Base-by-base conservation (phyloP, 2,797 vertebrate genomes). In the Tauraco hartlaubi region DNA sequence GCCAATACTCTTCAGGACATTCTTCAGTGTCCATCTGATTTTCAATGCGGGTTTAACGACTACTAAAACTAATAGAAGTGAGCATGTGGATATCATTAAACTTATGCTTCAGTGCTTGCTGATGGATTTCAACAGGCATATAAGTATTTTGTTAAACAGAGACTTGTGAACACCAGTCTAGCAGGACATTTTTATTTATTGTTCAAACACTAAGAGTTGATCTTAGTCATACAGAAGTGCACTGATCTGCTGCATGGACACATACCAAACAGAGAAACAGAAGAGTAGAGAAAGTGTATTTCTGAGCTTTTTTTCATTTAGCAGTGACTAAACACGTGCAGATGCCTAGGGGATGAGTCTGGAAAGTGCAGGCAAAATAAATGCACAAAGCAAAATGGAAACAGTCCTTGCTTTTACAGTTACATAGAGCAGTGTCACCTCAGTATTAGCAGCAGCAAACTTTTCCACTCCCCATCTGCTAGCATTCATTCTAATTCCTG, bases 401-500 rank as follows among this genome's bases (percentile, higher is more conserved):
- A 86, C 21, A 69, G 58, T 49, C 71, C 23, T 75, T 77, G 31
- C 41, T 94, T 94, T 85, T 48, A 31, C 76, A 68, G 31, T 85
- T 93, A 86, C 39, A 29, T 1, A 62, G 41, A 90, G 69, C 39
- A 69, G 16, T 35, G 87, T 49, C 83, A 89, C 78, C 63, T 92
- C 74, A 41, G 39, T 49, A 48, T 74, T 61, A 95, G 85, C 83
- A 91, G 59, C 67, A 88, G 74, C 64, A 82, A 90, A 73, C 21
- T 81, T 92, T 95, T 97, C 89, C 93, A 76, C 46, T 94, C 51
- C 43, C 76, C 87, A 82, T 94, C 85, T 93, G 82, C 44, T 80
- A 75, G 44, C 39, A 71, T 41, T 93, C 84, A 80, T 81, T 86
- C 90, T 76, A 46, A 92, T 95, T 95, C 87, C 66, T 91, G 33